Evolutionary conservation across 1,140 invertebrate species (phyloP).

Genomic region (Drosophila simulans): DNA sequence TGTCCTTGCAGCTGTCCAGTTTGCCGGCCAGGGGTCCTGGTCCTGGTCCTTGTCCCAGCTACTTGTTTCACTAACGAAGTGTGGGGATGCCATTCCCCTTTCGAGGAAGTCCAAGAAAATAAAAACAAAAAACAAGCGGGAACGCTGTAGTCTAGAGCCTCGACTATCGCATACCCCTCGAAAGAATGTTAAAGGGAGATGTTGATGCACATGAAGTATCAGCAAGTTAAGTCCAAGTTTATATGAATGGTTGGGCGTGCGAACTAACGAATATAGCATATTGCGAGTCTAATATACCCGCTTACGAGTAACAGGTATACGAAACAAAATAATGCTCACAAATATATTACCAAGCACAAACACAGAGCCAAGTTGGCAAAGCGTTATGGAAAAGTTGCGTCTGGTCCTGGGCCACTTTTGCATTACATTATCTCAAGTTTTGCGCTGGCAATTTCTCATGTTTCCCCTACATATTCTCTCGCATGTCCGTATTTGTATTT

Average conservation of each 20-base stretch:
- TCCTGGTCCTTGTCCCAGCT: constrained; percentile 30
- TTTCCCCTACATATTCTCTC: constrained; percentile 38
- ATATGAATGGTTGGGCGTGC: too few species aligned
- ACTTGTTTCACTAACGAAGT: constrained; percentile 45
- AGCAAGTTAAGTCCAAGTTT: too few species aligned
- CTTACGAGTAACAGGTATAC: too few species aligned
- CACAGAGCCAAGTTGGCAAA: constrained; percentile 37
- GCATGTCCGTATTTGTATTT: constrained; percentile 44
- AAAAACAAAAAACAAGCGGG: constrained; percentile 6
- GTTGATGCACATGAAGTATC: too few species aligned
- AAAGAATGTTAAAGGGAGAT: too few species aligned
- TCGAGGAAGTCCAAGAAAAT: constrained; percentile 2
- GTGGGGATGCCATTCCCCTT: constrained; percentile 43
- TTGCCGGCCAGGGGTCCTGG: constrained; percentile 33
- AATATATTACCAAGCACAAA: constrained; percentile 47
- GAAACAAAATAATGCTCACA: constrained; percentile 43
- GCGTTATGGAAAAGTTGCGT: constrained; percentile 62
- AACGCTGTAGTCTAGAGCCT: too few species aligned
- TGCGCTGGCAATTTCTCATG: constrained; percentile 69
- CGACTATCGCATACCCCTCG: too few species aligned
- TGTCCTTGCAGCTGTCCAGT: constrained; percentile 58
- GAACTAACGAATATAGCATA: too few species aligned
- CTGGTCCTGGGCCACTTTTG: constrained; percentile 65
- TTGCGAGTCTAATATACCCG: too few species aligned
- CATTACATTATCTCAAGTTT: constrained; percentile 80